Evolutionary conservation across 2,888 invertebrate species (phyloP), one percentile per base, ranked within the genome.

Genomic region (Rotaria socialis): DNA sequence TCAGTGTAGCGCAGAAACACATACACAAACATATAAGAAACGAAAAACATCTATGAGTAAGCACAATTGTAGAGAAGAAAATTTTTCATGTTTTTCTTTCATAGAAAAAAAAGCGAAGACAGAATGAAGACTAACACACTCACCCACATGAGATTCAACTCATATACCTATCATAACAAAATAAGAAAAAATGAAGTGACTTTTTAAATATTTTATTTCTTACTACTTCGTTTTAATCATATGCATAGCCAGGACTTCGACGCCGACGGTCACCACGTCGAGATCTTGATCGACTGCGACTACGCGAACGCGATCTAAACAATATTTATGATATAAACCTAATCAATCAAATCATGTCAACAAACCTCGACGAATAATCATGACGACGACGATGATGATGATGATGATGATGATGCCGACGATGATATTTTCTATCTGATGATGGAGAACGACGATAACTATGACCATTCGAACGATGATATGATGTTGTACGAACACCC

Each of bases 271-370:
- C 67, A 27, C 67, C 67, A 67, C 67, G 67, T 67, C 67, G 43
- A 80, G 80, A 80, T 80, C 47, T 80, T 80, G 80, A 80, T 47
- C 80, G 80, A 47, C 47, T 41, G 16, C 74, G 74, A 80, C 80
- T 80, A 24, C 80, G 80, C 3, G 80, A 80, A 47, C 80, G 80
- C 24, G 80, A 47, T 80, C 47, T 47, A 80, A n/a, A 80, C 4
- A 5, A 35, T 19, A 35, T 35, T 19, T 3, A 35, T 67, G 2
- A 19, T 6, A 7, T 35, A 35, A 19, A 50, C 14, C 50, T 11
- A 50, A 50, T 14, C 35, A 35, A 35, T 14, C 2, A 35, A 11
- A 35, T 35, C 0, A 27, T 4, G 19, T 35, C 35, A 67, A 67
- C 35, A 6, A 67, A 67, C 67, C 7, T 67, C 0, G 67, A 67